A percentile compares a stretch with the other conserved stretches of the same genome.
phyloP scores from a whole-genome alignment of 1,140 invertebrate genomes.

The Calliphora vicina region DNA sequence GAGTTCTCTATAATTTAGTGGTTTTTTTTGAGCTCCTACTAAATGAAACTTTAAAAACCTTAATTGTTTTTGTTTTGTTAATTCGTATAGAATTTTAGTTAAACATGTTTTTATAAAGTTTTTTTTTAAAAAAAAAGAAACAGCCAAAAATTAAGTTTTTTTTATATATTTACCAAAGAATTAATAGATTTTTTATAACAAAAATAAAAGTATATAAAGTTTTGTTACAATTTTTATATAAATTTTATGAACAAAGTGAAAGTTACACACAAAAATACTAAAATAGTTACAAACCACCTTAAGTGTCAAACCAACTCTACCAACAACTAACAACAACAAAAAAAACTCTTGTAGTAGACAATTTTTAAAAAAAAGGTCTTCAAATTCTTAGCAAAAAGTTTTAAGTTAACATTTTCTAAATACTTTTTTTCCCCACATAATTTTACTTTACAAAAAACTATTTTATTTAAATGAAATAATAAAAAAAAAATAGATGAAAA shows the following conservation, averaged over 20 bases:
- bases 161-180: background rate
- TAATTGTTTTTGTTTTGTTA: background rate
- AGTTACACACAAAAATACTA: background rate
- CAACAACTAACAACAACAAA: background rate
- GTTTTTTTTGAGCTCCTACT: too few relatives aligned
- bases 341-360: background rate
- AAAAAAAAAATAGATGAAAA: background rate
- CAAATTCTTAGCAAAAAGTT: background rate
- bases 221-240: background rate
- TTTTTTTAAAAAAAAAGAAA: background rate
- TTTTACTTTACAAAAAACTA: background rate
- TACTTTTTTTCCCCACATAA: background rate
- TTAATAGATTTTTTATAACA: background rate
- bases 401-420: background rate
- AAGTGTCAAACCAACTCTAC: background rate
- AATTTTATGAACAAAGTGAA: background rate
- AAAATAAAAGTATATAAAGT: too few relatives aligned
- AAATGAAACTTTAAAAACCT: background rate
- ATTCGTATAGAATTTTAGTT: background rate
- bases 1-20: too few relatives aligned
- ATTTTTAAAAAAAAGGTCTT: background rate
- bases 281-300: constrained; percentile 4
- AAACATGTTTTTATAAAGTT: background rate
- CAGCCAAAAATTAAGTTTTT: background rate
- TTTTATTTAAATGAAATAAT: background rate